These are phyloP conservation scores for Epizoanthus rinbou DNA, from an alignment of 92 coral and sea anemone species.

Conservation along the genomic window DNA sequence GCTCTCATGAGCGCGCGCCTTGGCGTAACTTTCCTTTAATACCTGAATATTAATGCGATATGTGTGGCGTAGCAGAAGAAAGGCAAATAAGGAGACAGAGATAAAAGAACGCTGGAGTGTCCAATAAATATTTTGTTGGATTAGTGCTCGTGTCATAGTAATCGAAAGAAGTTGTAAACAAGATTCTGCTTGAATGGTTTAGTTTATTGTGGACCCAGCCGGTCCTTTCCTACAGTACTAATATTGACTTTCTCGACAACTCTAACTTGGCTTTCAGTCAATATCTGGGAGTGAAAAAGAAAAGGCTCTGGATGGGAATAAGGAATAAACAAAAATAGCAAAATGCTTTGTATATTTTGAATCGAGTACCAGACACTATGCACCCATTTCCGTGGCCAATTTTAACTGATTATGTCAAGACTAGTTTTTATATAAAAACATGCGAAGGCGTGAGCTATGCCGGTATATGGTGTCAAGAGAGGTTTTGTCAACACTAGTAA, in stretches of 20 bases:
- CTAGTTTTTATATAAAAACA: background rate
- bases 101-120: background rate
- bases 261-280: background rate
- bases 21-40: constrained; percentile 32
- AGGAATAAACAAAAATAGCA: background rate
- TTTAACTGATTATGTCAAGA: constrained; percentile 34
- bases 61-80: constrained; percentile 16
- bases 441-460: background rate
- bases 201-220: background rate
- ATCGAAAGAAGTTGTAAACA: constrained; percentile 23
- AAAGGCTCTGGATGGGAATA: background rate
- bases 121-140: constrained; percentile 20
- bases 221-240: background rate
- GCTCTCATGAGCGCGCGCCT: constrained; percentile 19
- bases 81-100: background rate
- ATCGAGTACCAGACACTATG: background rate
- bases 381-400: constrained; percentile 23
- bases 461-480: constrained; percentile 2
- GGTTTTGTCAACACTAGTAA: background rate
- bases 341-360: no score
- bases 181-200: background rate
- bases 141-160: constrained; percentile 22
- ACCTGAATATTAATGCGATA: constrained; percentile 29
- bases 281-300: background rate
- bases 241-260: constrained; percentile 7